Conservation (phyloP, 2,113 vertebrate species). For the Carassius gibelio region DNA sequence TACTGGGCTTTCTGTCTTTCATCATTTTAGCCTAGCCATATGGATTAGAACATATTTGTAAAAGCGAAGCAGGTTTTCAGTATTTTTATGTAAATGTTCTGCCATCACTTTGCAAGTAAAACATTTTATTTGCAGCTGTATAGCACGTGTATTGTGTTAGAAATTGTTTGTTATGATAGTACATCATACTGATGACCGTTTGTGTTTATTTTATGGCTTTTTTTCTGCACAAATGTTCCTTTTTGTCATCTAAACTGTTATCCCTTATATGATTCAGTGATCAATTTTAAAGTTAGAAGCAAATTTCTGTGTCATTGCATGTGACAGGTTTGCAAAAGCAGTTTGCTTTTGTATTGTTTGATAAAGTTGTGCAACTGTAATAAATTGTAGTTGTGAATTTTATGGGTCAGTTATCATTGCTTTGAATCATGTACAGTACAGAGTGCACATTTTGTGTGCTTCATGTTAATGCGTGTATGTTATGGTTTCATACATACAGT, state of each 20-base stretch:
- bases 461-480: slow-evolving; percentile 11
- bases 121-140: slow-evolving; percentile 12
- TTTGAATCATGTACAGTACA: not conserved
- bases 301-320: not conserved
- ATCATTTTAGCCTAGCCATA: slow-evolving; percentile 50
- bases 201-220: not conserved
- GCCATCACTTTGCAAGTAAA: slow-evolving; percentile 17
- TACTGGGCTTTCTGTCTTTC: slow-evolving; percentile 50
- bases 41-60: slow-evolving; percentile 51
- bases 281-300: too few species aligned
- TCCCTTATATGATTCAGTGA: not conserved
- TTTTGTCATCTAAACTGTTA: not conserved
- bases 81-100: slow-evolving; percentile 48
- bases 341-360: not conserved
- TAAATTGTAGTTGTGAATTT: slow-evolving; percentile 5
- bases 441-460: not conserved
- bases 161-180: slow-evolving; percentile 18
- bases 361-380: slow-evolving; percentile 4
- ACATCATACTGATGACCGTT: not conserved
- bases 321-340: not conserved
- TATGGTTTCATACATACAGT: slow-evolving; percentile 4
- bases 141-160: slow-evolving; percentile 25
- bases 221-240: not conserved
- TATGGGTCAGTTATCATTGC: slow-evolving; percentile 24
- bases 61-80: slow-evolving; percentile 37